Base-by-base conservation (phyloP, 1,140 invertebrate genomes). In the Orussus abietinus region DNA sequence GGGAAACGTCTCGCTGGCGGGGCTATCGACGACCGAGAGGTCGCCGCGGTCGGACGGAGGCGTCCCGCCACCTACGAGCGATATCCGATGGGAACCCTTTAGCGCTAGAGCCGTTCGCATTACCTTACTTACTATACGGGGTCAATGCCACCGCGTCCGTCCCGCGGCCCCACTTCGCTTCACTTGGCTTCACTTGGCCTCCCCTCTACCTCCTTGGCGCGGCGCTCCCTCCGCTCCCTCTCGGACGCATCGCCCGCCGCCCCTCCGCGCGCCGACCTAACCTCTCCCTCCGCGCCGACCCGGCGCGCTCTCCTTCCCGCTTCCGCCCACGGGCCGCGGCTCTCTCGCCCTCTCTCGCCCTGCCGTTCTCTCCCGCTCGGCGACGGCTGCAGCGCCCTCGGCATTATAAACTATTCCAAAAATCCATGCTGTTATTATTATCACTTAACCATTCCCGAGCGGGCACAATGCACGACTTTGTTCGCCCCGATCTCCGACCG, bases 81-180 rank as follows among this genome's bases (percentile, higher is more conserved):
- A 55, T 55, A 55, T 55, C 44, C 48, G 48, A 55, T 55, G 53
- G 49, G 53, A 56, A 56, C 46, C 54, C 53, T 49, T 45, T 45
- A 38, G 52, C 43, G 56, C 53, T 61, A 63, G n/a, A n/a, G 62
- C 60, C 60, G 55, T 62, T 64, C 62, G 53, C 62, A 64, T 64
- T 64, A 64, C 57, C 50, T 64, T 59, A 62, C 57, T 60, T 60
- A 60, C 57, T 63, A 64, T 64, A 64, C 60, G 62, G 51, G 62
- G 60, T 64, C 62, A 64, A 64, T 64, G 62, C 62, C 62, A 64
- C 51, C 47, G 60, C 57, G 48, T 59, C 58, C 62, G 51, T 55
- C 52, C 55, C 54, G 56, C 52, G 48, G 56, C 57, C 53, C 53
- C 62, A 59, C 62, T 64, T 62, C 57, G 54, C 61, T 62, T 64